Conservation (phyloP, 1,140 invertebrate genomes). For the Danaus melanippus region DNA sequence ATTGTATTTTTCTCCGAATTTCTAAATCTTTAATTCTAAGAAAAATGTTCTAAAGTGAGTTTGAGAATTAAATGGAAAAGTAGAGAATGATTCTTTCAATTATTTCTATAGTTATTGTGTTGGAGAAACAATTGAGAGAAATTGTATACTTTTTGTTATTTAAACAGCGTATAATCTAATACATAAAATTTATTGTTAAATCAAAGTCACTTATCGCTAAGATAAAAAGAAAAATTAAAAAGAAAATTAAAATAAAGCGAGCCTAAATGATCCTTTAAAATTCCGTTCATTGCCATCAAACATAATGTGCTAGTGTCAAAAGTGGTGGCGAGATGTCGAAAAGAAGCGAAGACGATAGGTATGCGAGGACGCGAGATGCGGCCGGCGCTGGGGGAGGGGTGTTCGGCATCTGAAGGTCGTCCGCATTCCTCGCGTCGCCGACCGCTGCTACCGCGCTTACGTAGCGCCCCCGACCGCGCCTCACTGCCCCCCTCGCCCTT, state of each 20-base stretch:
- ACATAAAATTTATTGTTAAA: too few relatives aligned
- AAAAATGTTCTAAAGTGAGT: too few relatives aligned
- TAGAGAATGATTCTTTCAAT: too few relatives aligned
- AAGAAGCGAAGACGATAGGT: slow-evolving; percentile 58
- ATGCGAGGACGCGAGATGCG: slow-evolving; percentile 69
- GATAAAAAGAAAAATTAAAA: too few relatives aligned
- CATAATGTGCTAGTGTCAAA: slow-evolving; percentile 56
- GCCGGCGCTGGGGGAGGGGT: slow-evolving; percentile 60
- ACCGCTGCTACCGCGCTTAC: slow-evolving; percentile 70
- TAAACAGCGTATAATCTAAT: too few relatives aligned
- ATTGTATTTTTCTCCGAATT: too few relatives aligned
- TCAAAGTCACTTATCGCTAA: too few relatives aligned
- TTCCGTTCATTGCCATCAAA: slow-evolving; percentile 38
- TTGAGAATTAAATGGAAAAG: too few relatives aligned
- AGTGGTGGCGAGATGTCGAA: slow-evolving; percentile 63
- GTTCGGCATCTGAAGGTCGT: slow-evolving; percentile 70
- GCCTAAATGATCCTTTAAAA: slow-evolving; percentile 14
- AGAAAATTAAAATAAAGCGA: not conserved
- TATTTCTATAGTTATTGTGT: too few relatives aligned
- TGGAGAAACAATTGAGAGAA: too few relatives aligned
- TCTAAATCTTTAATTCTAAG: too few relatives aligned
- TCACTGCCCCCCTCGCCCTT: slow-evolving; percentile 16
- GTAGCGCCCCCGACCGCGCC: slow-evolving; percentile 54
- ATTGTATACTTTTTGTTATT: too few relatives aligned
- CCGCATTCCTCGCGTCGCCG: slow-evolving; percentile 69